Conservation (phyloP, 92 coral and sea anemone species). For the Epizoanthus rinbou region DNA sequence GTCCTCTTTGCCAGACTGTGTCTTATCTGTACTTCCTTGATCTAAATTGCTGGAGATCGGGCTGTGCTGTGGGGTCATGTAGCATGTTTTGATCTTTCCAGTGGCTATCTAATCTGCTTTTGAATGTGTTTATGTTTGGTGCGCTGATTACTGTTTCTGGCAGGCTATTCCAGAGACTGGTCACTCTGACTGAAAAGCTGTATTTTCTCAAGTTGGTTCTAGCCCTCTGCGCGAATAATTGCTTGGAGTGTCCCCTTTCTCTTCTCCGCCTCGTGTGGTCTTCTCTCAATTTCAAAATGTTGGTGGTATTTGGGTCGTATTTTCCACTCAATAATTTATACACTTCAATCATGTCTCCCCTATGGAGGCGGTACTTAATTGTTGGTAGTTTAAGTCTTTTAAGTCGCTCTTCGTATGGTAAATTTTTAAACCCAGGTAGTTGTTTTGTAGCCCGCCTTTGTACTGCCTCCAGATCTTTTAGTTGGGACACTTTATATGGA, state of each 20-base stretch:
- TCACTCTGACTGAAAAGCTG: background rate
- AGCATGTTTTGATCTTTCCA: constrained; percentile 20
- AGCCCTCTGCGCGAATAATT: background rate
- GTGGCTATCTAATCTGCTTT: constrained; percentile 4
- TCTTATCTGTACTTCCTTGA: constrained; percentile 9
- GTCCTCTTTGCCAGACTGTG: constrained; percentile 7
- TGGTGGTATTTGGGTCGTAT: background rate
- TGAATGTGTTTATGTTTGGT: constrained; percentile 14
- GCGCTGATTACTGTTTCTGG: constrained; percentile 6
- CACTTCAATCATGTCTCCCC: constrained; percentile 9
- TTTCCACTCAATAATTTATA: background rate
- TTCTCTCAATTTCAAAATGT: background rate
- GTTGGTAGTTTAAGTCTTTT: background rate
- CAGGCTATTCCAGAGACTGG: constrained; percentile 12
- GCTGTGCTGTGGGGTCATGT: constrained; percentile 11
- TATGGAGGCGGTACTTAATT: background rate
- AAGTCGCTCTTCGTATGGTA: background rate
- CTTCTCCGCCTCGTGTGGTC: background rate
- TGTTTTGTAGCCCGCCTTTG: too few species aligned
- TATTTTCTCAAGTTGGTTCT: constrained; percentile 9
- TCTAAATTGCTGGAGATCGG: constrained; percentile 14
- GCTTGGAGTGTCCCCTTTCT: constrained; percentile 8
- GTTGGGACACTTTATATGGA: too few species aligned
- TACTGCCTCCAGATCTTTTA: too few species aligned
- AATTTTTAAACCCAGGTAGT: too few species aligned